These are phyloP conservation scores for Trinectes maculatus DNA, from an alignment of 2,113 vertebrate genomes.

Conservation along the genomic window DNA sequence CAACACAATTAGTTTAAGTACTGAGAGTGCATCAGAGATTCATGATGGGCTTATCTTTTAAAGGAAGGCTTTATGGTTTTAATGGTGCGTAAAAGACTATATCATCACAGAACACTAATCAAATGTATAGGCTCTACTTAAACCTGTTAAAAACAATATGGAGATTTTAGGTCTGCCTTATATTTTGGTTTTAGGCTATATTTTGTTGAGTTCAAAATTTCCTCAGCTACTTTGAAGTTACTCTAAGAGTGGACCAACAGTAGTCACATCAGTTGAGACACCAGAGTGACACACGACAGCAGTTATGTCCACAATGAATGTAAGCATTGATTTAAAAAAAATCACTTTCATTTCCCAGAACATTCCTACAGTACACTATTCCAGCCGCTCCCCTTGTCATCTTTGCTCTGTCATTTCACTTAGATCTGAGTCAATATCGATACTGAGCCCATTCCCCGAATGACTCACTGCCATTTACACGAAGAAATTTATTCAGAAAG, in stretches of 20 bases:
- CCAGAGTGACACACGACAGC: conserved; percentile 17
- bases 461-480: conserved; percentile 58
- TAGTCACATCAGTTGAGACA: conserved; percentile 18
- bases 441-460: conserved; percentile 38
- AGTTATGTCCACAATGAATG: conserved; percentile 42
- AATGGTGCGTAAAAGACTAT: conserved; percentile 53
- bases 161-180: conserved; percentile 7
- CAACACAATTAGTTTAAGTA: conserved; percentile 74
- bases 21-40: conserved; percentile 41
- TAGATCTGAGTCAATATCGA: conserved; percentile 71
- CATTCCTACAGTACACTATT: conserved; percentile 23
- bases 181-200: conserved; percentile 2
- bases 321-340: conserved; percentile 39
- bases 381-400: conserved; percentile 22
- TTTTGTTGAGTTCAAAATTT: background rate
- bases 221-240: background rate
- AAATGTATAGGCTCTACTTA: conserved; percentile 44
- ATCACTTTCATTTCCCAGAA: conserved; percentile 33
- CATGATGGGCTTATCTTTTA: conserved; percentile 55
- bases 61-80: conserved; percentile 50
- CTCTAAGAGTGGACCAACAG: background rate
- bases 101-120: conserved; percentile 51
- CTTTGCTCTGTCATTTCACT: conserved; percentile 58
- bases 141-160: conserved; percentile 27
- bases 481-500: conserved; percentile 56